Evolutionary conservation across 1,140 invertebrate species (phyloP).

Genomic region (Anastatus disparis): DNA sequence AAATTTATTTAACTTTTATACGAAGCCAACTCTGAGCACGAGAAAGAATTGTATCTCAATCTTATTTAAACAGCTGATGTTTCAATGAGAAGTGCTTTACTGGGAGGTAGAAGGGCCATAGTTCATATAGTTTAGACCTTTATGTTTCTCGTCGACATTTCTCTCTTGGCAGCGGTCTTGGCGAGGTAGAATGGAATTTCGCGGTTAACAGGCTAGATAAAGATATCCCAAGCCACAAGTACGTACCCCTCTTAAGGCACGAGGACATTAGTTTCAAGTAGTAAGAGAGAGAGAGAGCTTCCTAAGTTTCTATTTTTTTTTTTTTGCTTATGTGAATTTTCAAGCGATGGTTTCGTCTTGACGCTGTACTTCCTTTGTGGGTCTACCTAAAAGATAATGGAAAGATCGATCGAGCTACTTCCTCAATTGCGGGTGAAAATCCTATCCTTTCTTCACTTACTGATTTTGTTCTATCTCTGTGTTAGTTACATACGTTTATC

Average conservation of each 20-base stretch:
- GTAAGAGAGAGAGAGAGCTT: not conserved
- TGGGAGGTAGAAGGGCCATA: too few species aligned
- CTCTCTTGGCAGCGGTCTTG: not conserved
- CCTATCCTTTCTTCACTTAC: too few species aligned
- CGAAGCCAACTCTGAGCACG: too few species aligned
- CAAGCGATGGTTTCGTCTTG: constrained; percentile 9
- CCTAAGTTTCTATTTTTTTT: not conserved
- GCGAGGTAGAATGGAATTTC: constrained; percentile 37
- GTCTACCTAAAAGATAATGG: constrained; percentile 34
- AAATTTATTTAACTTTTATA: constrained; percentile 51
- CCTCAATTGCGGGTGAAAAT: constrained; percentile 38
- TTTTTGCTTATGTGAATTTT: not conserved
- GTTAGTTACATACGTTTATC: not conserved
- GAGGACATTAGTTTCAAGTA: not conserved
- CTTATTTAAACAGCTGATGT: constrained; percentile 4
- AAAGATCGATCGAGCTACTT: constrained; percentile 38
- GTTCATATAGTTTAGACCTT: too few species aligned
- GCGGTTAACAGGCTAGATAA: constrained; percentile 45
- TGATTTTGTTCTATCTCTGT: too few species aligned
- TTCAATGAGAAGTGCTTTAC: constrained; percentile 17
- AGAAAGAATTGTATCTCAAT: constrained; percentile 45
- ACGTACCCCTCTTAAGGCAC: not conserved
- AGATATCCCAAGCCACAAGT: constrained; percentile 39
- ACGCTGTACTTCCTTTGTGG: constrained; percentile 16
- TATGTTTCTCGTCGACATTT: too few species aligned